A percentile compares a stretch with the other conserved stretches of the same genome.
Conservation (phyloP, 2,888 invertebrate genomes). For the Chymomyza procnemis region DNA sequence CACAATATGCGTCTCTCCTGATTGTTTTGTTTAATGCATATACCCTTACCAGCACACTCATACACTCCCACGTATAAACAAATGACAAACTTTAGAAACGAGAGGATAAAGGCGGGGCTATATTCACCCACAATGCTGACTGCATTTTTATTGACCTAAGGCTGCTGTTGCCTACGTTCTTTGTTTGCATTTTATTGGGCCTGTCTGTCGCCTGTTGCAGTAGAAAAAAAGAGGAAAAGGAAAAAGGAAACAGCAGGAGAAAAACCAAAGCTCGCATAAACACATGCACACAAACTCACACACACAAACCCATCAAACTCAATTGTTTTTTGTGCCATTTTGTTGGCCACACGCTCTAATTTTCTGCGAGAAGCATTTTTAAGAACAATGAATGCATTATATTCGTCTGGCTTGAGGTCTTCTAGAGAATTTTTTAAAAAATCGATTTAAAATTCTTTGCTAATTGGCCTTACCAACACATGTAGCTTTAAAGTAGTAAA, state of each 20-base stretch:
- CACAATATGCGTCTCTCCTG: slow-evolving; percentile 42
- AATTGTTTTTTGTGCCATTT: neutral
- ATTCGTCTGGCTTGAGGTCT: neutral
- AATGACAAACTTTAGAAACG: neutral
- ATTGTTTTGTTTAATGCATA: slow-evolving; percentile 53
- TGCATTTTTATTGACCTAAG: neutral
- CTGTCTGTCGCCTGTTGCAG: neutral
- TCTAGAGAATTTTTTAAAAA: neutral
- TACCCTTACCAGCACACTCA: neutral
- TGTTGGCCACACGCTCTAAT: neutral
- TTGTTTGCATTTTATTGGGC: slow-evolving; percentile 11
- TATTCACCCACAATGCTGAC: neutral
- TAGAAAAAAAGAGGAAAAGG: neutral
- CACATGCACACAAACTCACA: neutral
- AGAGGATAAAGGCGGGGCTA: neutral
- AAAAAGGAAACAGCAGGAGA: neutral
- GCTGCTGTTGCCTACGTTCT: slow-evolving; percentile 2
- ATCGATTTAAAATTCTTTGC: no score
- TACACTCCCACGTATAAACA: slow-evolving; percentile 35
- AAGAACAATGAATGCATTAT: neutral
- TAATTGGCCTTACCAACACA: no score
- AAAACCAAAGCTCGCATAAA: neutral
- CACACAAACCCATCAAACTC: neutral
- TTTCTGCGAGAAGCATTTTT: neutral
- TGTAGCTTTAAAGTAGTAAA: no score